A percentile compares a stretch with the other conserved stretches of the same genome.
Evolutionary conservation across 1,140 invertebrate species (phyloP).

Genomic region (Drosophila kikkawai): DNA sequence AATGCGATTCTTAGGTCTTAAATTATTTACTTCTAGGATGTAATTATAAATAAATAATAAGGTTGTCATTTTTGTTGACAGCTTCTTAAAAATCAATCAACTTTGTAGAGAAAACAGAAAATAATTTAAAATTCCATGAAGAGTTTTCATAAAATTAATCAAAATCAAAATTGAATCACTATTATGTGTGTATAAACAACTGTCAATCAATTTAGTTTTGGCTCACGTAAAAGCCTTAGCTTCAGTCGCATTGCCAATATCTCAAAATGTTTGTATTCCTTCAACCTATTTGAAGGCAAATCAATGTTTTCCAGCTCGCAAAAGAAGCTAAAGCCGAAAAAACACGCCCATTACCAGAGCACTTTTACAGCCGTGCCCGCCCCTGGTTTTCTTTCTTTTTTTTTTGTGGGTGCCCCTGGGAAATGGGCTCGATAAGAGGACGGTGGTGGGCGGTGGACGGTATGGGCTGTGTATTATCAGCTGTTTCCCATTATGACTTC

Average conservation of each 20-base stretch:
- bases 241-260: neutral
- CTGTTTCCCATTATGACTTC: slow-evolving; percentile 72
- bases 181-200: neutral
- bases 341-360: slow-evolving; percentile 38
- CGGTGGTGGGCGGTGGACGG: neutral
- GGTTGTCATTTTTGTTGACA: neutral
- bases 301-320: slow-evolving; percentile 23
- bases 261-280: slow-evolving; percentile 8
- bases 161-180: neutral
- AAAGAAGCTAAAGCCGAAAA: slow-evolving; percentile 18
- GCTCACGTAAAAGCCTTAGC: neutral
- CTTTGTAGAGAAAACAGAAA: neutral
- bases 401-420: slow-evolving; percentile 7
- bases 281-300: slow-evolving; percentile 22
- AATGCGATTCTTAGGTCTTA: neutral
- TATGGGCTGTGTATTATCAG: slow-evolving; percentile 61
- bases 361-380: slow-evolving; percentile 24
- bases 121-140: neutral
- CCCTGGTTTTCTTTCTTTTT: neutral
- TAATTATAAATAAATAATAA: no score
- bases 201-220: slow-evolving; percentile 1
- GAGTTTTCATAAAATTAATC: neutral
- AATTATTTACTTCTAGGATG: neutral
- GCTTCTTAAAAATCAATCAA: neutral
- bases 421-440: slow-evolving; percentile 7